Percentiles rank a stretch among this genome's conserved stretches.
Conservation (phyloP, 2,888 invertebrate species). For the Physocephala rufipes region DNA sequence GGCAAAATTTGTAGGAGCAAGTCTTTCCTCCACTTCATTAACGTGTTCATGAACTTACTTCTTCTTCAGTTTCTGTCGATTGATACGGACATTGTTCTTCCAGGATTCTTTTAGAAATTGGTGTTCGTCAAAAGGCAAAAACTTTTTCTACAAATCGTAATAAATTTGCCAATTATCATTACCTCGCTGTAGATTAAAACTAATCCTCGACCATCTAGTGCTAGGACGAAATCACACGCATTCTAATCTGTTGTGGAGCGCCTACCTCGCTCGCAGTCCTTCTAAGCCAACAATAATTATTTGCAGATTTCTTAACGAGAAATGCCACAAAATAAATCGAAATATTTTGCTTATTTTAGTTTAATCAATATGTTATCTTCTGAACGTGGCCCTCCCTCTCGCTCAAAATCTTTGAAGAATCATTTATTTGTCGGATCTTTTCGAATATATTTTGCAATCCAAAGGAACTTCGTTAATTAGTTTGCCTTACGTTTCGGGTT, state of each 20-base stretch:
- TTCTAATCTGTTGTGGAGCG: background rate
- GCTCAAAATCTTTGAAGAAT: too few species aligned
- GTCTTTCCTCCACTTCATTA: background rate
- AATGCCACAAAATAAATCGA: conserved; percentile 22
- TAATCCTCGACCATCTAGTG: background rate
- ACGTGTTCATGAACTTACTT: background rate
- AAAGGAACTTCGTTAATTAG: conserved; percentile 31
- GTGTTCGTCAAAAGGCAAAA: conserved; percentile 2
- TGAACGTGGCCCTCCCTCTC: too few species aligned
- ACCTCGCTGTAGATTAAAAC: conserved; percentile 28
- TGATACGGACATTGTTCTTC: background rate
- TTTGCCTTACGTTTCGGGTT: conserved; percentile 7
- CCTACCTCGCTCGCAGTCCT: background rate
- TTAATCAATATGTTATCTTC: background rate
- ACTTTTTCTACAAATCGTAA: conserved; percentile 35
- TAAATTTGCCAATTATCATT: conserved; percentile 30
- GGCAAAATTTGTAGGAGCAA: conserved; percentile 19
- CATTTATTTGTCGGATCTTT: conserved; percentile 20
- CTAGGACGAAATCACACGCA: conserved; percentile 7
- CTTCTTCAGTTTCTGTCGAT: too few species aligned
- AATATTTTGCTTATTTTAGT: conserved; percentile 20
- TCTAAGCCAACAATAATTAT: conserved; percentile 15
- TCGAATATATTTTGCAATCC: conserved; percentile 6
- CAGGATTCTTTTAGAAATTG: background rate
- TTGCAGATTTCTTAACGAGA: conserved; percentile 28